These are phyloP conservation scores for Tenthredo mesomela DNA, from an alignment of 2,888 invertebrate genomes.

Conservation along the genomic window DNA sequence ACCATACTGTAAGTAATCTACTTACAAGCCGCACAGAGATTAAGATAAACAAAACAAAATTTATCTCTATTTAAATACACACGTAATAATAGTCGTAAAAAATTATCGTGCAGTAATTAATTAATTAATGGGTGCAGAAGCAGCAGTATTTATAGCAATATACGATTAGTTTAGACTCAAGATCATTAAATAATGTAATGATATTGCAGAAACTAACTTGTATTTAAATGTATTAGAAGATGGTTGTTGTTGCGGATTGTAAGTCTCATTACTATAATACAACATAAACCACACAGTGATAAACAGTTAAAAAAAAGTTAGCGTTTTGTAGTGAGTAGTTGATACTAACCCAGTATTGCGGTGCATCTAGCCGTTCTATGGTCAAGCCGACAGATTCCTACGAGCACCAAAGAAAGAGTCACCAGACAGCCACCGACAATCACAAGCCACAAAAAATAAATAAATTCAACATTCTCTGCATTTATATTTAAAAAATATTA, in stretches of 20 bases:
- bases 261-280: conserved; percentile 41
- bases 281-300: conserved; percentile 6
- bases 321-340: conserved; percentile 55
- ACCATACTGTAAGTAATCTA: conserved; percentile 20
- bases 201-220: conserved; percentile 31
- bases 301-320: conserved; percentile 23
- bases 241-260: conserved; percentile 39
- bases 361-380: conserved; percentile 76
- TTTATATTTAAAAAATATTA: not conserved
- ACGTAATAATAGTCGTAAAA: not conserved
- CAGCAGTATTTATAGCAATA: not conserved
- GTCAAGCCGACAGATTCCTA: conserved; percentile 76
- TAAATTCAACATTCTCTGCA: conserved; percentile 49
- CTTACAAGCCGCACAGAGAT: conserved; percentile 48
- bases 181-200: conserved; percentile 21
- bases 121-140: conserved; percentile 15
- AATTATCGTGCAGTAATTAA: conserved; percentile 4
- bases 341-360: conserved; percentile 76
- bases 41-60: not conserved
- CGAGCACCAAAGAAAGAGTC: conserved; percentile 67
- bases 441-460: conserved; percentile 67
- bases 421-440: conserved; percentile 69
- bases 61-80: not conserved
- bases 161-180: not conserved
- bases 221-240: conserved; percentile 18